Evolutionary conservation across 1,140 invertebrate genomes (phyloP), one percentile per base, ranked within the genome.

Genomic region (Drosophila kikkawai): DNA sequence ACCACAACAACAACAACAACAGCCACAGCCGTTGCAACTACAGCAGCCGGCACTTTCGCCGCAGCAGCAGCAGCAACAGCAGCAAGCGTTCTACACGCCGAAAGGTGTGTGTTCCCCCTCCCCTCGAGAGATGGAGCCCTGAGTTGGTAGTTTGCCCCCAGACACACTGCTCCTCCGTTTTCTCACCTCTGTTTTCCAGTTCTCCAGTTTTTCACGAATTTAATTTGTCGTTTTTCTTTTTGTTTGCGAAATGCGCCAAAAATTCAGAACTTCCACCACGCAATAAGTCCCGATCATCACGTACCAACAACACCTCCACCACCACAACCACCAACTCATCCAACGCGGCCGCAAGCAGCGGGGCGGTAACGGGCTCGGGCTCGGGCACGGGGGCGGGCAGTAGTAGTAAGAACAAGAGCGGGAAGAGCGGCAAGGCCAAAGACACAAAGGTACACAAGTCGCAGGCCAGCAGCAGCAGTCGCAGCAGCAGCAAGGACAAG

Each of bases 21-120:
- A 80, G 60, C 69, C 86, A 53, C 83, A 74, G 47, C 79, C 75
- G 60, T 64, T 84, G 75, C 82, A 84, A 42, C 42, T 68, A 8
- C 63, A 37, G 65, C 80, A 68, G 57, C 53, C 53, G 36, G 53
- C 53, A 26, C 53, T 56, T 39, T 39, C 53, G 56, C 81, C 77
- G 55, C 73, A 82, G 75, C 82, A 84, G 51, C 48, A 51, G 29
- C 47, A 68, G 3, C 66, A 37, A 63, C 80, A 68, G 53, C 74
- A 82, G 50, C 79, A 81, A 75, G 86, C 91, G 92, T 96, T 96
- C 93, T 95, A 96, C 93, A 94, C 94, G 69, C 94, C 95, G 53
- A 96, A 96, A 96, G 95, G 95, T 95, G 94, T 92, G 82, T 82
- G 37, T 37, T 66, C 45, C 50, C 26, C 50, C 11, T 34, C 13